These are phyloP conservation scores for Chloroceryle amazona DNA, from an alignment of 2,797 vertebrate genomes.

Conservation along the genomic window DNA sequence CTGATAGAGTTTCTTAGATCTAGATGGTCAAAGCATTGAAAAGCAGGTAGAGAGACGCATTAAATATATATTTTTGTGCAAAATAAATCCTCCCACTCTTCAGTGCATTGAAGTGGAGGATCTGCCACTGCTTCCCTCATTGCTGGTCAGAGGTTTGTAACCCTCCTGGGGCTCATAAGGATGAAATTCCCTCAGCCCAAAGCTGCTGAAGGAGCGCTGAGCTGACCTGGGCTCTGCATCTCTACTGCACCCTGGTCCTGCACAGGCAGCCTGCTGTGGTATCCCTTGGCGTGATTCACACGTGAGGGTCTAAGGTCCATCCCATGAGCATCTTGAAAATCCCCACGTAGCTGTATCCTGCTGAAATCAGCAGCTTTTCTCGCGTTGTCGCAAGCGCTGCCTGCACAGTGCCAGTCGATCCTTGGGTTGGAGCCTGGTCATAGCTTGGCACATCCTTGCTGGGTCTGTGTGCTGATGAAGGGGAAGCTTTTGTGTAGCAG, in stretches of 20 bases:
- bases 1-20: background rate
- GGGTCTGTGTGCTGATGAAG: rapidly evolving
- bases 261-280: rapidly evolving
- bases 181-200: background rate
- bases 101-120: background rate
- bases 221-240: background rate
- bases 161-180: background rate
- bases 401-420: rapidly evolving
- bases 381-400: rapidly evolving
- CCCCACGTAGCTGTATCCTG: background rate
- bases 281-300: background rate
- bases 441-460: background rate
- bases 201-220: background rate
- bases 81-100: background rate
- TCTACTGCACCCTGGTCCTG: rapidly evolving
- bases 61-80: background rate
- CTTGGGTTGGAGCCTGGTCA: background rate
- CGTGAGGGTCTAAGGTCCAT: rapidly evolving
- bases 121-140: background rate
- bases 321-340: background rate
- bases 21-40: background rate
- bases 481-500: background rate
- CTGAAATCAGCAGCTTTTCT: background rate
- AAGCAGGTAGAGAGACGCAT: background rate
- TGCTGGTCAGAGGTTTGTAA: background rate